Percentiles rank a stretch among this genome's conserved stretches.
These are phyloP conservation scores for Liopterus haemorrhoidalis DNA, from an alignment of 2,888 invertebrate genomes.

Conservation along the genomic window DNA sequence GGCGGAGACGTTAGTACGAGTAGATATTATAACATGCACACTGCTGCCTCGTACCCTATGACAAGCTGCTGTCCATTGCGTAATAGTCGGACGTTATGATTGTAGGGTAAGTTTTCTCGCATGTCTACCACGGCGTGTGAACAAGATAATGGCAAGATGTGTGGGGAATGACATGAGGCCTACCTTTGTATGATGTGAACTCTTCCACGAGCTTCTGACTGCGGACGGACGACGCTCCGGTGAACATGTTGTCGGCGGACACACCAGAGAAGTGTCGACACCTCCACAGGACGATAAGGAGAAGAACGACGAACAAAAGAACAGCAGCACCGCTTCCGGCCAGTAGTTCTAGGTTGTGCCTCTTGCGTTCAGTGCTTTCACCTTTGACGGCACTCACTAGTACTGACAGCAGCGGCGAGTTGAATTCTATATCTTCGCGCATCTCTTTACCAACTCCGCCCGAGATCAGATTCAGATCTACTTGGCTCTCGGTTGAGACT, in stretches of 20 bases:
- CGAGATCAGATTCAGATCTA: slow-evolving; percentile 54
- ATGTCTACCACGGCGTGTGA: neutral
- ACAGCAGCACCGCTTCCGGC: slow-evolving; percentile 56
- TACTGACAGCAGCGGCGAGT: slow-evolving; percentile 53
- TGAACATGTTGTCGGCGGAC: slow-evolving; percentile 51
- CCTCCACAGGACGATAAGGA: slow-evolving; percentile 53
- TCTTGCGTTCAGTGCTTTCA: slow-evolving; percentile 51
- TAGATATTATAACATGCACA: too few relatives aligned
- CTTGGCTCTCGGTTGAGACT: slow-evolving; percentile 59
- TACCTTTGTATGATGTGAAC: slow-evolving; percentile 43
- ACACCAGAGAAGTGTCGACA: slow-evolving; percentile 54
- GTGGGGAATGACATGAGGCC: slow-evolving; percentile 21
- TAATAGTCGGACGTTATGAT: slow-evolving; percentile 15
- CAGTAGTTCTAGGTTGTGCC: slow-evolving; percentile 53
- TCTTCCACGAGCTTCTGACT: slow-evolving; percentile 59
- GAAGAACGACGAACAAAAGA: slow-evolving; percentile 47
- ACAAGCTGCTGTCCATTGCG: slow-evolving; percentile 19
- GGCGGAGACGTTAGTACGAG: too few relatives aligned
- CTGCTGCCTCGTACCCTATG: too few relatives aligned
- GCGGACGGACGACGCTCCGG: slow-evolving; percentile 55
- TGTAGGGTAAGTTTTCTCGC: slow-evolving; percentile 18
- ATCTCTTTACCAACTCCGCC: slow-evolving; percentile 36
- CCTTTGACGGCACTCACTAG: slow-evolving; percentile 59
- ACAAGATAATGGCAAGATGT: neutral
- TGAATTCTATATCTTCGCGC: slow-evolving; percentile 46